Evolutionary conservation across 2,888 invertebrate genomes (phyloP).

Genomic region (Dastarcus helophoroides): DNA sequence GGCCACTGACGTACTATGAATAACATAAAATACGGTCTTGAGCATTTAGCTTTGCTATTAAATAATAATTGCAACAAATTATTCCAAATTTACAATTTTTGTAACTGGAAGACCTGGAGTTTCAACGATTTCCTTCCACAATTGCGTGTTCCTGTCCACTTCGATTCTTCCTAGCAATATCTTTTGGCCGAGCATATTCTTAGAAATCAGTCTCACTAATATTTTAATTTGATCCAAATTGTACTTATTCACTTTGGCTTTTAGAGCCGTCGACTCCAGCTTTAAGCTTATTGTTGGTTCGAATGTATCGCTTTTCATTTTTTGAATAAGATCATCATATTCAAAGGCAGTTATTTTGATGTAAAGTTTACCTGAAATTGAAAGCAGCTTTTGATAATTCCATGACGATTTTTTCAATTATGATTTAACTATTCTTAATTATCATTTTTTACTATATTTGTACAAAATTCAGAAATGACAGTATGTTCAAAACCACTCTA

Average conservation of each 20-base stretch:
- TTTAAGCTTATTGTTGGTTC: slow-evolving; percentile 65
- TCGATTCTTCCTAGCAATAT: slow-evolving; percentile 53
- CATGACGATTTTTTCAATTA: not conserved
- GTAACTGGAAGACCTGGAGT: slow-evolving; percentile 46
- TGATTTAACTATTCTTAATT: not conserved
- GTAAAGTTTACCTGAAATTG: slow-evolving; percentile 53
- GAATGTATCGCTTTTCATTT: slow-evolving; percentile 64
- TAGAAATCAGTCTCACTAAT: slow-evolving; percentile 53
- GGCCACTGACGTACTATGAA: too few species aligned
- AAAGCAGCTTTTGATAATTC: slow-evolving; percentile 2
- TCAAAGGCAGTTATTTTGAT: slow-evolving; percentile 67
- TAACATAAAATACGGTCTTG: not conserved
- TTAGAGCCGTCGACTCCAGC: slow-evolving; percentile 55
- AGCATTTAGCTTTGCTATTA: slow-evolving; percentile 1
- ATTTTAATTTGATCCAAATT: slow-evolving; percentile 52
- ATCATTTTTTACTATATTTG: not conserved
- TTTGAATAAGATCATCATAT: slow-evolving; percentile 40
- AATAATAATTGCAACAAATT: slow-evolving; percentile 7
- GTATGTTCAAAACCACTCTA: too few species aligned
- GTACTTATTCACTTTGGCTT: slow-evolving; percentile 50
- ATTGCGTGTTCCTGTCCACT: slow-evolving; percentile 51
- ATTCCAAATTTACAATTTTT: slow-evolving; percentile 49
- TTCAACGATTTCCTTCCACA: slow-evolving; percentile 50
- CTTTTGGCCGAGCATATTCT: slow-evolving; percentile 57
- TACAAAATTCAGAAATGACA: not conserved